Evolutionary conservation across 2,797 vertebrate species (phyloP).

Genomic region (Decapterus maruadsi): DNA sequence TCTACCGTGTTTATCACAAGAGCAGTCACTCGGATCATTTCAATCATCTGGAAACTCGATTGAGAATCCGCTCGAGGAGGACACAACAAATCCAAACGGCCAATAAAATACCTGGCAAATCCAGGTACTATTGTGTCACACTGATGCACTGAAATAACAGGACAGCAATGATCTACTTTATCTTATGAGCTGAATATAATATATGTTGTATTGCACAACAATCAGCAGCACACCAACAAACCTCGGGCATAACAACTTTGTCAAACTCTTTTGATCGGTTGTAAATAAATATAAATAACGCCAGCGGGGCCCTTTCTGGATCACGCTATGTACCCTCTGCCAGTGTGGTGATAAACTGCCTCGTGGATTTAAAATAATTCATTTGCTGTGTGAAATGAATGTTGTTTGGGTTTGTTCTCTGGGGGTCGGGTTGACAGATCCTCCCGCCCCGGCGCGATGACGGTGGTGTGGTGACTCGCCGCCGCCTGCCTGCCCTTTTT

Average conservation of each 20-base stretch:
- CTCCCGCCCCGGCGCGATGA: constrained; percentile 23
- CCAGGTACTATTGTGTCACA: not conserved
- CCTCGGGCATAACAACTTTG: not conserved
- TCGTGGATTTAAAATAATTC: constrained; percentile 24
- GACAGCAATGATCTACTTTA: too few species aligned
- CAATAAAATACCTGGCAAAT: constrained; percentile 4
- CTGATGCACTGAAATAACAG: not conserved
- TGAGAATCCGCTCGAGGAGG: not conserved
- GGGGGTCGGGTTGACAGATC: constrained; percentile 31
- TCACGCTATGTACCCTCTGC: constrained; percentile 14
- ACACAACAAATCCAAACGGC: not conserved
- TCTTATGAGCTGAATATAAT: too few species aligned
- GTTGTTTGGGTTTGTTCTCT: constrained; percentile 49
- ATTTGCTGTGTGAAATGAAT: constrained; percentile 36
- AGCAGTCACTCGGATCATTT: not conserved
- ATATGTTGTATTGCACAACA: too few species aligned
- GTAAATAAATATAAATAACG: constrained; percentile 12
- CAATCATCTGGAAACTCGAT: not conserved
- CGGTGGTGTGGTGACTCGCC: constrained; percentile 26
- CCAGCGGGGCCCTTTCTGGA: not conserved
- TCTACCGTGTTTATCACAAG: not conserved
- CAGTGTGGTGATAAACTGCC: constrained; percentile 29
- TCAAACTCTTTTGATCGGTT: constrained; percentile 21
- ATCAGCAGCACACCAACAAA: not conserved
- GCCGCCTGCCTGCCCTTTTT: constrained; percentile 69